Evolutionary conservation across 2,113 vertebrate genomes (phyloP), one percentile per base, ranked within the genome.

Genomic region (Sander vitreus): DNA sequence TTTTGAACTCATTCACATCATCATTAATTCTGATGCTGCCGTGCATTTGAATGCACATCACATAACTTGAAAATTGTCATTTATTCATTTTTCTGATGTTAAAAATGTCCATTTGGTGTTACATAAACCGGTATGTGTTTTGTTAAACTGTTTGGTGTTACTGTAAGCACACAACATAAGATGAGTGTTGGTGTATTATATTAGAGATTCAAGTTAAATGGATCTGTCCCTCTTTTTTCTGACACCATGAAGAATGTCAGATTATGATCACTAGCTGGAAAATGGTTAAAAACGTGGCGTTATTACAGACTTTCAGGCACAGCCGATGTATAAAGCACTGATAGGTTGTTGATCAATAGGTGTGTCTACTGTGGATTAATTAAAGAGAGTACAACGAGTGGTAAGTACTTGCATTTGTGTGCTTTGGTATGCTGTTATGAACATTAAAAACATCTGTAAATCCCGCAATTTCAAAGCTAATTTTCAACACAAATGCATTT

Each of bases 121-220:
- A 3, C 86, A 86, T 88, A 90, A 86, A 81, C 3, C 3, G 4
- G 33, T 25, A 16, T 0, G 19, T 39, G 51, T 64, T 63, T 48
- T 51, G 4, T 47, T 81, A 13, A 67, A 39, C 5, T 36, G 18
- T 55, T 23, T 27, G 10, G 21, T 70, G 33, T 65, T 54, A 33
- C 1, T 48, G 23, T 8, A 8, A 21, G 8, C 30, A 21, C 43
- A 47, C 25, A 16, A 6, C 60, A 57, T 19, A 3, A 21, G 12
- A 19, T 23, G 55, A 6, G 1, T 57, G 21, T 48, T 48, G 3
- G 13, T 70, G 58, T 21, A 3, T 54, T 55, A 43, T 43, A 11
- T 43, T 43, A 11, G 39, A 11, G 39, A 43, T 43, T 43, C 9
- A 43, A n/a, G 21, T 27, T 54, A 3, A 21, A 45, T 55, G 21